A percentile compares a stretch with the other conserved stretches of the same genome.
Conservation (phyloP, 2,113 vertebrate genomes). For the Charina bottae region DNA sequence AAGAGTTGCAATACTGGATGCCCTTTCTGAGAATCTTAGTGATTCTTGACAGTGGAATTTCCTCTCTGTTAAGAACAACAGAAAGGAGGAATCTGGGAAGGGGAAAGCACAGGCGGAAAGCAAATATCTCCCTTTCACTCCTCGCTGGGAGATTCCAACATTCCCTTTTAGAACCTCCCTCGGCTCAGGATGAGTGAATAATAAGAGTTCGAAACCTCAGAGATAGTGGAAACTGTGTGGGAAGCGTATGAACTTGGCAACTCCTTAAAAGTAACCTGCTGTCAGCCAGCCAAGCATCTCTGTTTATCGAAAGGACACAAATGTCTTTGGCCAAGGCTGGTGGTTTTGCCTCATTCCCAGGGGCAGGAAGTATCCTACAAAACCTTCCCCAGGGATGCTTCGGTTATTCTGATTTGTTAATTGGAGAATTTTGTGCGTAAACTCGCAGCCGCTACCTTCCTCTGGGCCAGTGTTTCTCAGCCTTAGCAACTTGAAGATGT, state of each 20-base stretch:
- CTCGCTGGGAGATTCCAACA: constrained; percentile 4
- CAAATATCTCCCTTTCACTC: constrained; percentile 30
- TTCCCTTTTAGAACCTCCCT: not conserved
- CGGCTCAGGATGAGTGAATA: not conserved
- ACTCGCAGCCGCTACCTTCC: not conserved
- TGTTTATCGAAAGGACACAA: not conserved
- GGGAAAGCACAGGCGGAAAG: not conserved
- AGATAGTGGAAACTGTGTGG: not conserved
- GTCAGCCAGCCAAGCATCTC: no score
- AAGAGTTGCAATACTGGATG: constrained; percentile 51
- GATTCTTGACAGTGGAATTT: constrained; percentile 25
- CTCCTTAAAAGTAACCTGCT: not conserved
- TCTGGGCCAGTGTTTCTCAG: not conserved
- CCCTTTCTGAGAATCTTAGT: constrained; percentile 53
- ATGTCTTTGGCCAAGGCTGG: not conserved
- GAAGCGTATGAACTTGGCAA: not conserved
- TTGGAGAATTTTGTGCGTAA: no score
- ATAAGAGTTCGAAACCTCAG: not conserved
- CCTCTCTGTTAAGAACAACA: not conserved
- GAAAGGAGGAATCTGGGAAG: not conserved
- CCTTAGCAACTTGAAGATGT: no score
- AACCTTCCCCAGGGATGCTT: not conserved
- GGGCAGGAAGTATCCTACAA: no score
- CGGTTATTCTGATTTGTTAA: no score
- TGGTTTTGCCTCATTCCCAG: not conserved